Evolutionary conservation across 2,888 invertebrate species (phyloP).

Genomic region (Ephialtes manifestator): DNA sequence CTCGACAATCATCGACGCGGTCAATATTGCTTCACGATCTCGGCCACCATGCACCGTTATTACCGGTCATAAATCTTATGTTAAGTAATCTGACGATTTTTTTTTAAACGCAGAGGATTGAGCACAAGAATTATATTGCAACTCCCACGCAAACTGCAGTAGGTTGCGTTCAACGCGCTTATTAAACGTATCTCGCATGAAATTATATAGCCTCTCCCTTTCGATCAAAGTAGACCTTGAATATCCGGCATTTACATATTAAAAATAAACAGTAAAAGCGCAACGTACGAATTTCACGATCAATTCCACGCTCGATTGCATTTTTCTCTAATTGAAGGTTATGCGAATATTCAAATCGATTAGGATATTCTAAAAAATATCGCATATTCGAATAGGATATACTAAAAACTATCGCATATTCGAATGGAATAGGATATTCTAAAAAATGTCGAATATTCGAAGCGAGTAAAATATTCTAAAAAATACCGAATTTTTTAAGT

Average conservation of each 20-base stretch:
- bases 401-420: no score
- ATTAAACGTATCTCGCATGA: constrained; percentile 27
- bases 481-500: no score
- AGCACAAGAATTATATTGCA: constrained; percentile 27
- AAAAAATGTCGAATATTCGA: no score
- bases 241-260: neutral
- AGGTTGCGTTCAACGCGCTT: neutral
- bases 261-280: neutral
- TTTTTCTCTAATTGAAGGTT: no score
- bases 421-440: no score
- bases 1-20: constrained; percentile 56
- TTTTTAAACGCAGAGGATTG: constrained; percentile 3
- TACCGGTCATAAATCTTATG: constrained; percentile 60
- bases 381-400: no score
- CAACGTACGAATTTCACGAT: no score
- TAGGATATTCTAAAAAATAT: no score
- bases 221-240: constrained; percentile 2
- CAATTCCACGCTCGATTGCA: no score
- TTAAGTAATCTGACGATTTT: constrained; percentile 18
- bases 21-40: constrained; percentile 33
- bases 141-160: constrained; percentile 26
- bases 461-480: no score
- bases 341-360: no score
- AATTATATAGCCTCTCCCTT: neutral
- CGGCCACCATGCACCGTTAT: constrained; percentile 48